A percentile compares a stretch with the other conserved stretches of the same genome.
Conservation (phyloP, 2,797 vertebrate genomes). For the Scolopax bukidnonensis region DNA sequence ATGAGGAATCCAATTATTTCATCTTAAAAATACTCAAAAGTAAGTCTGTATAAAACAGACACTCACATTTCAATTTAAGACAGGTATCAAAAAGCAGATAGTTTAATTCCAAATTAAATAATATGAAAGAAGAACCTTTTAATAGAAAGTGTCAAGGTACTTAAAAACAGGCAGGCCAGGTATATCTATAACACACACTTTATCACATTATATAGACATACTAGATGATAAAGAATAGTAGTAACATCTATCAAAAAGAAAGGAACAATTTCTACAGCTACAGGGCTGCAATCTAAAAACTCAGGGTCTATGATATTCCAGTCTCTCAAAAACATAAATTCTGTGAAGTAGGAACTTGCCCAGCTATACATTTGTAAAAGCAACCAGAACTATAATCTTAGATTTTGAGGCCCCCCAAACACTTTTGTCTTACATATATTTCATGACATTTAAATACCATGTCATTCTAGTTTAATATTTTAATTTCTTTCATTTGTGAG, state of each 20-base stretch:
- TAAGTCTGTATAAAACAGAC: background rate
- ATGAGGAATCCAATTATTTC: background rate
- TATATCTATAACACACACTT: background rate
- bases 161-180: background rate
- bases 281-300: background rate
- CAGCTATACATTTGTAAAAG: background rate
- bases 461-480: background rate
- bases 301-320: background rate
- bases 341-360: background rate
- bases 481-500: background rate
- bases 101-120: background rate
- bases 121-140: background rate
- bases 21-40: background rate
- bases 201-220: background rate
- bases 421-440: background rate
- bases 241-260: constrained; percentile 5
- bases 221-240: background rate
- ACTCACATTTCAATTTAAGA: background rate
- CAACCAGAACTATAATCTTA: background rate
- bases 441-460: background rate
- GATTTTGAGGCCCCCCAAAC: background rate
- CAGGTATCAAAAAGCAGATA: background rate
- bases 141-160: background rate
- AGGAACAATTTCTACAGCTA: constrained; percentile 12
- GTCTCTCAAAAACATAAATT: background rate